Evolutionary conservation across 1,140 invertebrate genomes (phyloP).

Genomic region (Drosophila bifasciata): DNA sequence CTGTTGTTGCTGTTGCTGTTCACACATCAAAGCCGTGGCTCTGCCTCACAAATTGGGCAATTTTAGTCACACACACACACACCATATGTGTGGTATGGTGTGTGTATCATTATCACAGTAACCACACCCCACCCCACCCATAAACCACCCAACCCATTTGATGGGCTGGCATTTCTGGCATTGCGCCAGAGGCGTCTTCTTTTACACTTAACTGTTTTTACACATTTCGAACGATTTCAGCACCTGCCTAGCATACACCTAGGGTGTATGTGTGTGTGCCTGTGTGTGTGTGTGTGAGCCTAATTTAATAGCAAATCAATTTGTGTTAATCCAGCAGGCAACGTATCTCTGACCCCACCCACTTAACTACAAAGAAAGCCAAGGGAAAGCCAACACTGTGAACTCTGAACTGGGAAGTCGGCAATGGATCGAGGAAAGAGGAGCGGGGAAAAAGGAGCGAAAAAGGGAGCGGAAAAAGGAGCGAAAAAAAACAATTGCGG

Average conservation of each 20-base stretch:
- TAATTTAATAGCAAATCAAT: conserved; percentile 83
- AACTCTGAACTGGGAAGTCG: background rate
- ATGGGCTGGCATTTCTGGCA: conserved; percentile 35
- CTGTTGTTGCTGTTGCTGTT: conserved; percentile 52
- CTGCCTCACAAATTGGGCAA: conserved; percentile 72
- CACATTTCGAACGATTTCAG: conserved; percentile 6
- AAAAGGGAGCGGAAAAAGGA: background rate
- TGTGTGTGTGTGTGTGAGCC: conserved; percentile 36
- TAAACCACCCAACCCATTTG: conserved; percentile 41
- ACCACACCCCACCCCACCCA: no score
- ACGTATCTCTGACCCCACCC: conserved; percentile 56
- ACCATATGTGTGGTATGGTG: conserved; percentile 26
- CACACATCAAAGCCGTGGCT: conserved; percentile 76
- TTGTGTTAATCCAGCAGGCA: conserved; percentile 76
- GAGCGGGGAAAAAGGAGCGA: background rate
- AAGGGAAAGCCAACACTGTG: conserved; percentile 9
- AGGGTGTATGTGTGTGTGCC: conserved; percentile 18
- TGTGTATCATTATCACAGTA: conserved; percentile 79
- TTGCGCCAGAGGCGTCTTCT: conserved; percentile 75
- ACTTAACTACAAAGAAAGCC: conserved; percentile 53
- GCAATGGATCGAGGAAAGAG: no score
- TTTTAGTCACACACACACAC: conserved; percentile 45
- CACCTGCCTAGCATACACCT: conserved; percentile 46
- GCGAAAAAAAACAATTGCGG: no score
- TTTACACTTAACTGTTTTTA: conserved; percentile 82